Percentiles rank a stretch among this genome's conserved stretches.
Conservation (phyloP, 2,113 vertebrate species). For the Perca flavescens region DNA sequence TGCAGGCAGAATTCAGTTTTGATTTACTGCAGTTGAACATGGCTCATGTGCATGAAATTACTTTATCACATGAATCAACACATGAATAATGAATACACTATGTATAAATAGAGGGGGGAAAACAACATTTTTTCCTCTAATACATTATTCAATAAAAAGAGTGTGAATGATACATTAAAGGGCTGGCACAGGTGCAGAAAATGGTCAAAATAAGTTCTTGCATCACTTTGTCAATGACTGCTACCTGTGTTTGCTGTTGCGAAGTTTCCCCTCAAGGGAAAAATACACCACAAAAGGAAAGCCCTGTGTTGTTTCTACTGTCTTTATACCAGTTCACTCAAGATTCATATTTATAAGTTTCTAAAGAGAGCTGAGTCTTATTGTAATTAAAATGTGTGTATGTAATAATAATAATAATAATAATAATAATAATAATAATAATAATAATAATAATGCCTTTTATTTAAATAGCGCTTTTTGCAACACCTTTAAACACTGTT, state of each 20-base stretch:
- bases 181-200: constrained; percentile 24
- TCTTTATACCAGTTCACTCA: neutral
- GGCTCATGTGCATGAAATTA: constrained; percentile 62
- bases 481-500: too few relatives aligned
- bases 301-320: neutral
- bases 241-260: constrained; percentile 20
- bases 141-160: constrained; percentile 66
- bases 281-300: neutral
- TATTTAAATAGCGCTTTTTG: too few relatives aligned
- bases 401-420: too few relatives aligned
- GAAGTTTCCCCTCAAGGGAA: neutral
- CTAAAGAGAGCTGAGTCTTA: neutral
- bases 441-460: neutral
- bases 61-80: constrained; percentile 69
- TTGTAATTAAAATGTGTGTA: neutral
- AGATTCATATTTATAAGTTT: neutral
- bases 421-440: neutral
- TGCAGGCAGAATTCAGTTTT: constrained; percentile 31
- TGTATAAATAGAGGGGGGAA: constrained; percentile 48
- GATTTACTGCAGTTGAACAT: constrained; percentile 54
- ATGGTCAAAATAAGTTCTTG: constrained; percentile 8
- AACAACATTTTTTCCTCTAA: constrained; percentile 35
- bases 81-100: constrained; percentile 71
- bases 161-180: constrained; percentile 69
- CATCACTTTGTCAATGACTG: constrained; percentile 16